Percentiles rank a stretch among this genome's conserved stretches.
Conservation (phyloP, 2,113 vertebrate genomes). For the Pelobates fuscus region DNA sequence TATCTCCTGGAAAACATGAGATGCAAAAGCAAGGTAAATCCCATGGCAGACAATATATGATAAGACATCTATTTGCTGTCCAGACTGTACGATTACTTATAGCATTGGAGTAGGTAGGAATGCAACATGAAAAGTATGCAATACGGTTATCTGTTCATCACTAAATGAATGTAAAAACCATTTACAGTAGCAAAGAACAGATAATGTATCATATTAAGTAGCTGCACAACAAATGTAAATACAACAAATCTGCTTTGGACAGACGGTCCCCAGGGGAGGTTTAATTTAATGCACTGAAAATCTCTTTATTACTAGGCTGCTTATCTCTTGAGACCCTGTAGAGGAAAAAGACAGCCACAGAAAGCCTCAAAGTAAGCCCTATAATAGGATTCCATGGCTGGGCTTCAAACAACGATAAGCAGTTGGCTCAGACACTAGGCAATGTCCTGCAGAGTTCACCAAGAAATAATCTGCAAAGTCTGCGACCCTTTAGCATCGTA, state of each 20-base stretch:
- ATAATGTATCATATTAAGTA: background rate
- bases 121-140: background rate
- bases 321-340: slow-evolving; percentile 38
- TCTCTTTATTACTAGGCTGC: slow-evolving; percentile 42
- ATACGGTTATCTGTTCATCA: too few species aligned
- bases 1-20: slow-evolving; percentile 67
- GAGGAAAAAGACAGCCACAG: slow-evolving; percentile 12
- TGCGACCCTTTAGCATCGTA: too few species aligned
- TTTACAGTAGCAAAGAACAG: background rate
- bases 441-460: background rate
- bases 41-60: background rate
- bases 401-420: slow-evolving; percentile 33
- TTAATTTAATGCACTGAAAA: slow-evolving; percentile 37
- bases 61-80: background rate
- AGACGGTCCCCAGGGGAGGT: slow-evolving; percentile 13
- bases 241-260: slow-evolving; percentile 15
- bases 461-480: background rate
- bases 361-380: slow-evolving; percentile 24
- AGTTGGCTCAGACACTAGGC: slow-evolving; percentile 10
- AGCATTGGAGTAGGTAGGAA: background rate
- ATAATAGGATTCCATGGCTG: slow-evolving; percentile 39
- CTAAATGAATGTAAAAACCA: slow-evolving; percentile 15
- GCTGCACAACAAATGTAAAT: background rate
- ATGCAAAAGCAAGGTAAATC: slow-evolving; percentile 10
- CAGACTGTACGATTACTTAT: background rate